A percentile compares a stretch with the other conserved stretches of the same genome.
Evolutionary conservation across 2,797 vertebrate genomes (phyloP).

Genomic region (Anguilla obscura): DNA sequence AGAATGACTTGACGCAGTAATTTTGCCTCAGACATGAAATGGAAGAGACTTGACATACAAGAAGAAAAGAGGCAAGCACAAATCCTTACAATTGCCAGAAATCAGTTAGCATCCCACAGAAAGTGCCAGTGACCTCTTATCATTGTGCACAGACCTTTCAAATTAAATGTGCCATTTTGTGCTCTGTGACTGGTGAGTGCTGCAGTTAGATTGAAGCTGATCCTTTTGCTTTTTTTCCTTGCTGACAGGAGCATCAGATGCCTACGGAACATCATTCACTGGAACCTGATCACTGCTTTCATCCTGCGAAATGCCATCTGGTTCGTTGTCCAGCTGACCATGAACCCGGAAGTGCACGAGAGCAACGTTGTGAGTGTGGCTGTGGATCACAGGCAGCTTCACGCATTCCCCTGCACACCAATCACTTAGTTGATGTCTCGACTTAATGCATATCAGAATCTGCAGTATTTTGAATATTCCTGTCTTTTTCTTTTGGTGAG

Average conservation of each 20-base stretch:
- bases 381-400: too few relatives aligned
- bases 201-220: background rate
- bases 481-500: too few relatives aligned
- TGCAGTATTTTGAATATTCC: too few relatives aligned
- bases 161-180: background rate
- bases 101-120: too few relatives aligned
- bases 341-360: constrained; percentile 81
- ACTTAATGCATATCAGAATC: too few relatives aligned
- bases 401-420: too few relatives aligned
- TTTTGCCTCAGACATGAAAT: too few relatives aligned
- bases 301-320: constrained; percentile 82
- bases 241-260: constrained; percentile 80
- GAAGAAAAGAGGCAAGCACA: too few relatives aligned
- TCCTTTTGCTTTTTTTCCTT: background rate
- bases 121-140: background rate
- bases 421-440: too few relatives aligned
- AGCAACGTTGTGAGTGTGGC: constrained; percentile 78
- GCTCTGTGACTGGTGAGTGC: background rate
- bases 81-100: too few relatives aligned
- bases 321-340: constrained; percentile 83
- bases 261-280: constrained; percentile 85
- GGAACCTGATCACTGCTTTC: constrained; percentile 85
- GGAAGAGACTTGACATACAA: too few relatives aligned
- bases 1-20: too few relatives aligned
- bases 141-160: background rate